Conservation (phyloP, 2,888 invertebrate species). For the Melanotus villosus region DNA sequence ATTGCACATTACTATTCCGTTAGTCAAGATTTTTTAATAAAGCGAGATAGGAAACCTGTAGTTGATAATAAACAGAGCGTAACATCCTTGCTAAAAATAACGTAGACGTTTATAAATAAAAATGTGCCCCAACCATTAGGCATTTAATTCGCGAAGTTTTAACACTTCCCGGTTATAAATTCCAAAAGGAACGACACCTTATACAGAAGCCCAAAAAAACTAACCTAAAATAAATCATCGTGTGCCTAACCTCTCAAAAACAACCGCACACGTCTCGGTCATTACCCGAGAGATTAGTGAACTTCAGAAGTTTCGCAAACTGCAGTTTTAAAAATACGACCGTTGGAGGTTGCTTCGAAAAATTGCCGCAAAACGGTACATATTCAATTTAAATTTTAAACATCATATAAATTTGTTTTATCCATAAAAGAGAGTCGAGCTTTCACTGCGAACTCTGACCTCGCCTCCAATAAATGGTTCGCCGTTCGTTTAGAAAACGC, state of each 20-base stretch:
- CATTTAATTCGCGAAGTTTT: constrained; percentile 24
- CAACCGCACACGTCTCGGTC: constrained; percentile 36
- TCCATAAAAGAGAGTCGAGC: constrained; percentile 21
- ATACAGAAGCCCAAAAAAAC: constrained; percentile 29
- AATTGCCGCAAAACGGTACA: constrained; percentile 10
- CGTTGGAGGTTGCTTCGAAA: neutral
- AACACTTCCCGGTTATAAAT: constrained; percentile 36
- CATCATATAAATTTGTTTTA: neutral
- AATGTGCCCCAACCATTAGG: constrained; percentile 20
- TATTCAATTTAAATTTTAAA: constrained; percentile 10
- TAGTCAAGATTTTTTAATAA: constrained; percentile 21
- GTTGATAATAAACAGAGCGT: constrained; percentile 25
- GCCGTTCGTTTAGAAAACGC: constrained; percentile 24
- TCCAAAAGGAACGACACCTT: constrained; percentile 29
- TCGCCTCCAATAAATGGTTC: constrained; percentile 31
- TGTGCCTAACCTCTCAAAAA: constrained; percentile 35
- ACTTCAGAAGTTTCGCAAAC: constrained; percentile 17
- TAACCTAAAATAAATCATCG: constrained; percentile 37
- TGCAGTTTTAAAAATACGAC: constrained; percentile 15
- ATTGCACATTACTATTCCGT: constrained; percentile 15
- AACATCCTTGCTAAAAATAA: constrained; percentile 26
- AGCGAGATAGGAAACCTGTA: constrained; percentile 7
- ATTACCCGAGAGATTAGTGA: constrained; percentile 41
- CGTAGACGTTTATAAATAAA: constrained; percentile 25
- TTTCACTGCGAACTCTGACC: constrained; percentile 38